Evolutionary conservation across 2,888 invertebrate species (phyloP).

Genomic region (Spodoptera picta): DNA sequence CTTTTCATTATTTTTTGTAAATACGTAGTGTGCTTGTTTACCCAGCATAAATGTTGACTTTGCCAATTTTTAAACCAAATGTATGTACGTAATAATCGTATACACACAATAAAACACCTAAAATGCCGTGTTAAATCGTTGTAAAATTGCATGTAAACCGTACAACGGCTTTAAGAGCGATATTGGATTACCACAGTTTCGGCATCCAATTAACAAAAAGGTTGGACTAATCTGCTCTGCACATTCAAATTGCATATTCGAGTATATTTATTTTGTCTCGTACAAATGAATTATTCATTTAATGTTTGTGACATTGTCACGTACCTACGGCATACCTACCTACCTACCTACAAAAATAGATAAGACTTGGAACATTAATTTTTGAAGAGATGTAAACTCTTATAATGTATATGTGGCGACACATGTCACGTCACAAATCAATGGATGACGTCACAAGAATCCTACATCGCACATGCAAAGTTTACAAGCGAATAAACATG

Average conservation of each 20-base stretch:
- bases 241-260: slow-evolving; percentile 27
- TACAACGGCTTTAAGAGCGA: slow-evolving; percentile 29
- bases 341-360: no score
- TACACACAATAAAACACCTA: slow-evolving; percentile 10
- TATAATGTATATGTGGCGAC: no score
- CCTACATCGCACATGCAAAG: no score
- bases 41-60: neutral
- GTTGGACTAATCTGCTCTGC: slow-evolving; percentile 37
- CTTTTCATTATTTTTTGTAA: no score
- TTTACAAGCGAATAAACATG: no score
- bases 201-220: slow-evolving; percentile 50
- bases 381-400: no score
- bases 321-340: no score
- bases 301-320: neutral
- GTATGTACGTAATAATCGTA: slow-evolving; percentile 3
- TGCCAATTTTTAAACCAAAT: slow-evolving; percentile 4
- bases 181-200: slow-evolving; percentile 50
- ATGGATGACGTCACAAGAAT: no score
- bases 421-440: no score
- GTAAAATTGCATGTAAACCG: slow-evolving; percentile 28
- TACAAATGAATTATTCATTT: slow-evolving; percentile 12
- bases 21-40: no score
- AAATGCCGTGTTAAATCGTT: slow-evolving; percentile 21
- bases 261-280: slow-evolving; percentile 19
- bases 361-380: no score